Evolutionary conservation across 1,140 invertebrate species (phyloP), one percentile per base, ranked within the genome.

Genomic region (Cyrtorhinus lividipennis): DNA sequence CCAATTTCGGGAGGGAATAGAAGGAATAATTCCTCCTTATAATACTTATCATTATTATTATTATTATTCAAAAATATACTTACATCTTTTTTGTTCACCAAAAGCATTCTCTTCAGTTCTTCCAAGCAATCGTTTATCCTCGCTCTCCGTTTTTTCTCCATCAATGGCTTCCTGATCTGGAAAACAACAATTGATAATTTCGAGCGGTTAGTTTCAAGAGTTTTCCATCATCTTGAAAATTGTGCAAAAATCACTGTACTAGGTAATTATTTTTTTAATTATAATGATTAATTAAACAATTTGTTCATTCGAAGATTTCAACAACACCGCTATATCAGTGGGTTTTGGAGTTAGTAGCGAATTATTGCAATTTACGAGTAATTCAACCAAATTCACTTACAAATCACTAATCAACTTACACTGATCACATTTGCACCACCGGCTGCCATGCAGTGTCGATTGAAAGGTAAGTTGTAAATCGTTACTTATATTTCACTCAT

Each of bases 121-220:
- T 80, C 76, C 15, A 86, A 71, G 64, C 80, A 81, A 44, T 80
- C 76, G 71, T 86, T 86, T 45, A 86, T 86, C 66, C 84, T 71
- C 0, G 81, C 84, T 25, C 84, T 70, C 38, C 84, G 69, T 66
- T 79, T 76, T 70, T 84, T 86, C 70, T 86, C 84, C 81, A 86
- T 84, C 65, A 85, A 69, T 2, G 84, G 84, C 71, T 86, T 86
- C 44, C 82, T 77, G 30, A 81, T 80, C 81, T 83, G 45, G 22
- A 67, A 58, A 24, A 22, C 8, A 8, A 15, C 22, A 26, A 30
- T 57, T 22, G 20, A 15, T 3, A 23, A 23, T 22, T 1, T 24
- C 24, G 3, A 57, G 24, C 1, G 24, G 30, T 38, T 38, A 38
- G 30, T 38, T 8, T 38, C 30, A 38, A 38, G 5, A 5, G 15